Conservation (phyloP, 2,888 invertebrate species). For the Pammene aurita region DNA sequence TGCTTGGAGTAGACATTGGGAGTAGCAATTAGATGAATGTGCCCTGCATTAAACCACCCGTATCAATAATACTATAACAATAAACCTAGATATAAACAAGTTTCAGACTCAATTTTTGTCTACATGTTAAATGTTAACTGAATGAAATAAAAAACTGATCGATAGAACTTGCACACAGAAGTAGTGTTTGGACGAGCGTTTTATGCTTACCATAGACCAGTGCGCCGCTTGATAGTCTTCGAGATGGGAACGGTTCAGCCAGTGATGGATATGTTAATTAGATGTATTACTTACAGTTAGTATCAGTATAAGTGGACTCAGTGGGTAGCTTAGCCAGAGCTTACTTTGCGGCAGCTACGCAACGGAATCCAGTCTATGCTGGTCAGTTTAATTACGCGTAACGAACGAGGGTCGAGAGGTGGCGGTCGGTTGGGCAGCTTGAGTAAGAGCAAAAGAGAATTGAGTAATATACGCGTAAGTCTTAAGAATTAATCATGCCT, state of each 20-base stretch:
- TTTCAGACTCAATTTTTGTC: constrained; percentile 14
- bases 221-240: background rate
- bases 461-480: no score
- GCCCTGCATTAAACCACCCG: constrained; percentile 53
- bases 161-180: constrained; percentile 4
- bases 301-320: background rate
- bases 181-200: background rate
- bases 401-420: background rate
- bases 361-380: background rate
- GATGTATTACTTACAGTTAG: background rate
- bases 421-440: constrained; percentile 5
- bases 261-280: constrained; percentile 1
- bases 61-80: constrained; percentile 40
- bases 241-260: background rate
- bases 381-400: background rate
- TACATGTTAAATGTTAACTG: constrained; percentile 11
- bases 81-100: constrained; percentile 31
- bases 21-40: constrained; percentile 54
- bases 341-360: constrained; percentile 26
- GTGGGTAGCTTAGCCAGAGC: constrained; percentile 25
- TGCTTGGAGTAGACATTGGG: constrained; percentile 62
- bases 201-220: background rate
- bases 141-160: background rate
- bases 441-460: no score
- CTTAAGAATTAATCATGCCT: no score